Evolutionary conservation across 2,888 invertebrate species (phyloP).

Genomic region (Drosophila anomalata): DNA sequence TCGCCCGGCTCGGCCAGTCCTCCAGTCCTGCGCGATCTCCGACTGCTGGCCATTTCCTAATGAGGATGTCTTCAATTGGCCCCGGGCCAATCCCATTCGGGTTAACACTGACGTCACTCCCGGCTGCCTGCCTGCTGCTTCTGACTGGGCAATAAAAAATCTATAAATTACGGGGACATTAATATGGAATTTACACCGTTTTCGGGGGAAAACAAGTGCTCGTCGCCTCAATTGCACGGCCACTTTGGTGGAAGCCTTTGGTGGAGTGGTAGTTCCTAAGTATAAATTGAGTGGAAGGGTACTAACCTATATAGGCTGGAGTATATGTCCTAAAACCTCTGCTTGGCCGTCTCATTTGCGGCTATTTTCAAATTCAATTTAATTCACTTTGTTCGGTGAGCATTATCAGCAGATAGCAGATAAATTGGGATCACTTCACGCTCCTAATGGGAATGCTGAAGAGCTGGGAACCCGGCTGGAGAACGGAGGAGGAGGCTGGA

Average conservation of each 20-base stretch:
- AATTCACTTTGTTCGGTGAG: conserved; percentile 84
- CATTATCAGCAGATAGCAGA: conserved; percentile 84
- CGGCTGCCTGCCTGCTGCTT: conserved; percentile 10
- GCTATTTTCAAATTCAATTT: conserved; percentile 82
- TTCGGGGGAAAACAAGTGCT: conserved; percentile 12
- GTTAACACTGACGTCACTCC: conserved; percentile 58
- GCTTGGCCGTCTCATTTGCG: conserved; percentile 35
- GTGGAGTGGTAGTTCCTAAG: not conserved
- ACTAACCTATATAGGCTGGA: not conserved
- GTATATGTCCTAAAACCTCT: not conserved
- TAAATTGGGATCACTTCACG: conserved; percentile 84
- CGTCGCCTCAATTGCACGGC: conserved; percentile 3
- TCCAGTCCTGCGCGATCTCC: conserved; percentile 1
- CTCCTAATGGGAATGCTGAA: conserved; percentile 81
- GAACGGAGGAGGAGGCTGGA: not conserved
- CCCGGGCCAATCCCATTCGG: conserved; percentile 45
- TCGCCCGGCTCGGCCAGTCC: conserved; percentile 44
- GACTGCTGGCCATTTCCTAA: conserved; percentile 58
- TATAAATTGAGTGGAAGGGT: not conserved
- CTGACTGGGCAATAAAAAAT: conserved; percentile 51
- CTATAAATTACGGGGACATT: conserved; percentile 67
- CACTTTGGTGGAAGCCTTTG: not conserved
- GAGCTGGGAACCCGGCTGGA: conserved; percentile 5
- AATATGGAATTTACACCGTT: conserved; percentile 57
- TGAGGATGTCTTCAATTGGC: conserved; percentile 67